Evolutionary conservation across 2,113 vertebrate genomes (phyloP).

Genomic region (Pedionomus torquatus): DNA sequence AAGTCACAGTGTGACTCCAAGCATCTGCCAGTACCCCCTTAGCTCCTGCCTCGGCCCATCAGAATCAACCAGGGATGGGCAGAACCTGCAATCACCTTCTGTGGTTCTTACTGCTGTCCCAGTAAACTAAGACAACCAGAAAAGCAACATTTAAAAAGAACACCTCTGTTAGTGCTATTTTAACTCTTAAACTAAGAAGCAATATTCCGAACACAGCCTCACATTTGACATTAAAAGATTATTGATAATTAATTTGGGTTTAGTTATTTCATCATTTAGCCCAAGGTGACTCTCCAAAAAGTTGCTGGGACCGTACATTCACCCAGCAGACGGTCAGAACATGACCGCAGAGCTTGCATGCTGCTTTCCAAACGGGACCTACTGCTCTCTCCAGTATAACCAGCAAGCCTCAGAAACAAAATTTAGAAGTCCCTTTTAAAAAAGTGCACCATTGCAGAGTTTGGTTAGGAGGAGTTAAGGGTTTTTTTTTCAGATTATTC

Average conservation of each 20-base stretch:
- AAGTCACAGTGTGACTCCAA: neutral
- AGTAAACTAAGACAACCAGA: neutral
- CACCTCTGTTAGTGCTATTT: neutral
- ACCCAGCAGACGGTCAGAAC: neutral
- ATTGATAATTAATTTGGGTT: neutral
- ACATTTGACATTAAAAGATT: neutral
- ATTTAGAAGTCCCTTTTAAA: neutral
- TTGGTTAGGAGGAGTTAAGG: neutral
- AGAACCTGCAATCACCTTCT: neutral
- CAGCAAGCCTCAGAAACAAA: neutral
- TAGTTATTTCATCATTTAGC: conserved; percentile 18
- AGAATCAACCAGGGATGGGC: neutral
- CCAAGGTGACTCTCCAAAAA: neutral
- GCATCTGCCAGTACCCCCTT: neutral
- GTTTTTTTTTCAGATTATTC: neutral
- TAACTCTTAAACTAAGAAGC: neutral
- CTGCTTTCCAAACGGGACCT: neutral
- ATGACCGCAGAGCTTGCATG: rapidly evolving
- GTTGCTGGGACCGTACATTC: neutral
- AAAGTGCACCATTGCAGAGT: neutral
- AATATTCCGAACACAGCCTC: neutral
- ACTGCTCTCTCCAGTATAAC: neutral
- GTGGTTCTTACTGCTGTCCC: neutral
- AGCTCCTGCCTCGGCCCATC: neutral
- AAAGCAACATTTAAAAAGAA: neutral